A percentile compares a stretch with the other conserved stretches of the same genome.
Evolutionary conservation across 2,888 invertebrate species (phyloP).

Genomic region (Drosophila kuntzei): DNA sequence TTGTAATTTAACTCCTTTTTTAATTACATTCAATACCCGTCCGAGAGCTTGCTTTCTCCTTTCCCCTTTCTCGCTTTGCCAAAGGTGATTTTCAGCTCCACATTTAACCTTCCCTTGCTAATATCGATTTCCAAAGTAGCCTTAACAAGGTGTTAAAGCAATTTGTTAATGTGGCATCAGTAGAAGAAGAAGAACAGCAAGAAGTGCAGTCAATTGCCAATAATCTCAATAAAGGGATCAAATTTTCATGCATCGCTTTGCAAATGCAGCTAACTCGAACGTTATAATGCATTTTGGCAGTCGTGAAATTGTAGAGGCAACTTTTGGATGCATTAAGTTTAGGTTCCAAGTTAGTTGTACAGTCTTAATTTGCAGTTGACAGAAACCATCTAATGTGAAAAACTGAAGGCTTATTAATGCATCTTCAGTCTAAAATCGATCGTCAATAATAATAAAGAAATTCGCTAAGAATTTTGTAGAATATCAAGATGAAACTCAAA

Average conservation of each 20-base stretch:
- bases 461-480: too few species aligned
- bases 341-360: neutral
- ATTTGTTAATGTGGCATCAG: slow-evolving; percentile 60
- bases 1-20: slow-evolving; percentile 75
- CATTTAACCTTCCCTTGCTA: slow-evolving; percentile 56
- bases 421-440: too few species aligned
- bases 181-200: neutral
- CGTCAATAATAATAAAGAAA: too few species aligned
- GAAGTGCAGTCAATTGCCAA: slow-evolving; percentile 65
- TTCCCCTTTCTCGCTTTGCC: neutral
- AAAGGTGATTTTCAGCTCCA: slow-evolving; percentile 51
- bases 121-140: slow-evolving; percentile 76
- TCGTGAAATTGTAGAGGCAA: slow-evolving; percentile 6
- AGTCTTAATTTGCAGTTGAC: neutral
- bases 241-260: slow-evolving; percentile 41
- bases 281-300: slow-evolving; percentile 35
- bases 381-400: neutral
- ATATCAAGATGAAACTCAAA: too few species aligned
- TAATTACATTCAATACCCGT: slow-evolving; percentile 73
- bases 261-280: slow-evolving; percentile 39
- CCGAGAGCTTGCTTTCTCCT: neutral
- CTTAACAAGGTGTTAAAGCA: slow-evolving; percentile 77
- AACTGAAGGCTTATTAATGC: neutral
- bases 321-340: neutral
- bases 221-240: slow-evolving; percentile 65